A percentile compares a stretch with the other conserved stretches of the same genome.
Conservation (phyloP, 92 coral and sea anemone species). For the Epizoanthus illoricatus region DNA sequence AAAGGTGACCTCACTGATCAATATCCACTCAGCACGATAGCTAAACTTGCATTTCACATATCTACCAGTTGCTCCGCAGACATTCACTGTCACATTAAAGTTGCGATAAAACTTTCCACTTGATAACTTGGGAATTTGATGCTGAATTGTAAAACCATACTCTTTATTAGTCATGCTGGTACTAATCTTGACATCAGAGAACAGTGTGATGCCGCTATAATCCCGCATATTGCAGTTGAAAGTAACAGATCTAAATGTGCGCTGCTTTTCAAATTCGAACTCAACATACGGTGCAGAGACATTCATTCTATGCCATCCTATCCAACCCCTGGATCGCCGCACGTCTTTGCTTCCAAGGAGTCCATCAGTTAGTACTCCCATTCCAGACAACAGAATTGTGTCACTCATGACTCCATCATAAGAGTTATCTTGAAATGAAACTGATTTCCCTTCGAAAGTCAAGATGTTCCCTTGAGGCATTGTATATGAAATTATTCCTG, state of each 20-base stretch:
- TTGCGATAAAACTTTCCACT: no score
- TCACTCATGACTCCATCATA: slow-evolving; percentile 64
- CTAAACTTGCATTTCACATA: no score
- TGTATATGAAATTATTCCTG: slow-evolving; percentile 74
- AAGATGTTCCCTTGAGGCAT: slow-evolving; percentile 67
- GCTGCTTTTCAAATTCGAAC: slow-evolving; percentile 52
- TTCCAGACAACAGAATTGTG: slow-evolving; percentile 48
- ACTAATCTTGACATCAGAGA: no score
- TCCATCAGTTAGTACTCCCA: slow-evolving; percentile 74
- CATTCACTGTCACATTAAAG: no score
- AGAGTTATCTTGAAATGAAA: slow-evolving; percentile 55
- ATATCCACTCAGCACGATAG: no score
- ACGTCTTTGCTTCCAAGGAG: background rate
- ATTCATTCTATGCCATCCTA: slow-evolving; percentile 62
- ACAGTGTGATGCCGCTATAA: no score
- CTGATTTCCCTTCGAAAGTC: slow-evolving; percentile 15
- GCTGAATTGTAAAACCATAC: no score
- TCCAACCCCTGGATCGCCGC: slow-evolving; percentile 42
- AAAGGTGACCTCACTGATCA: no score
- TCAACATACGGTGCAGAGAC: slow-evolving; percentile 55
- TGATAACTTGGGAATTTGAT: no score
- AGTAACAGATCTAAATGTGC: slow-evolving; percentile 58
- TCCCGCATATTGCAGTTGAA: slow-evolving; percentile 68
- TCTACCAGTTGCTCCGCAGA: no score
- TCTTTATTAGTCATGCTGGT: no score